A percentile compares a stretch with the other conserved stretches of the same genome.
Conservation (phyloP, 64 coral and sea anemone species). For the Astreopora myriophthalma region DNA sequence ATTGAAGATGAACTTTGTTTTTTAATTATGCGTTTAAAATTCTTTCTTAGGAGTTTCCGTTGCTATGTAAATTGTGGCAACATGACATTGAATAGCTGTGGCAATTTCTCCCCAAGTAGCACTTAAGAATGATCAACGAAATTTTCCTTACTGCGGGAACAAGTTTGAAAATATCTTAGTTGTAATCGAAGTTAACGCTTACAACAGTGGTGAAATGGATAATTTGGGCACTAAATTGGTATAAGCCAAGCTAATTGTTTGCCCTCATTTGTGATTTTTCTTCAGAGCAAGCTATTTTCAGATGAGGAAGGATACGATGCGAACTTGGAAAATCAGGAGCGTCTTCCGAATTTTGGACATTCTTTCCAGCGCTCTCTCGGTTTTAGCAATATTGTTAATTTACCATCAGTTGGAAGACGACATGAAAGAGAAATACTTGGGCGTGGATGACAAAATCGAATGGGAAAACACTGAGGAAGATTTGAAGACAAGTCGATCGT, state of each 20-base stretch:
- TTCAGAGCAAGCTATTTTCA: not conserved
- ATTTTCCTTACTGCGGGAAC: too few relatives aligned
- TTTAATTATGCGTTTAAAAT: not conserved
- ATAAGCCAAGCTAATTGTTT: not conserved
- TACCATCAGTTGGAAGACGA: not conserved
- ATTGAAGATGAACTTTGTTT: not conserved
- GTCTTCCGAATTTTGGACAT: not conserved
- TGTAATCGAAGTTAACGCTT: too few relatives aligned
- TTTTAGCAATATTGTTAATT: conserved; percentile 14
- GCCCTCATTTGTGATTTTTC: not conserved
- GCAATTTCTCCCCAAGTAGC: too few relatives aligned
- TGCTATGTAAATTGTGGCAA: not conserved
- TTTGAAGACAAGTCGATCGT: not conserved
- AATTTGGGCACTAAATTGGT: not conserved
- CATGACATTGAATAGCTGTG: too few relatives aligned
- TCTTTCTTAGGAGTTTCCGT: not conserved
- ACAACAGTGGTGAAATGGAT: too few relatives aligned
- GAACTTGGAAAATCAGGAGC: not conserved
- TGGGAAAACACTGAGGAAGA: too few relatives aligned
- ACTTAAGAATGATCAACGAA: too few relatives aligned
- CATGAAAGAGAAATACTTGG: not conserved
- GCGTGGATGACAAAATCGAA: not conserved
- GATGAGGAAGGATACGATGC: not conserved
- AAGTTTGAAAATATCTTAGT: too few relatives aligned
- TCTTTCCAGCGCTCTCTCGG: not conserved